These are phyloP conservation scores for Podargus strigoides DNA, from an alignment of 2,797 vertebrate genomes.

Conservation along the genomic window DNA sequence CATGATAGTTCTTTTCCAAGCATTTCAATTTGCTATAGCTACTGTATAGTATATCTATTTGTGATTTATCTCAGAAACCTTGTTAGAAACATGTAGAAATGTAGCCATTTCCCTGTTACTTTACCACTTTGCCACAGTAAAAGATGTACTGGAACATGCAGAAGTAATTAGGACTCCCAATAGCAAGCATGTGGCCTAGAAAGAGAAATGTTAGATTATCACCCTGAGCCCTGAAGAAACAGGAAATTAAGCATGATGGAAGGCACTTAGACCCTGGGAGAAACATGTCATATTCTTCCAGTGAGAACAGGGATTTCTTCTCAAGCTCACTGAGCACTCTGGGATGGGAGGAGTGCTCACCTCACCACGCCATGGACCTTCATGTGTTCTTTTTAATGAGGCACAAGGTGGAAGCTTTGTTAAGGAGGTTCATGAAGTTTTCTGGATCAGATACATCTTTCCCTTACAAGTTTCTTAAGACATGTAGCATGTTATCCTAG, in stretches of 20 bases:
- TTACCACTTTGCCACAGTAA: neutral
- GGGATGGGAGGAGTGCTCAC: neutral
- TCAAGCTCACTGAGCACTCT: neutral
- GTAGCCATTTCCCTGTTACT: neutral
- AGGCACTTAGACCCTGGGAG: neutral
- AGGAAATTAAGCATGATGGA: rapidly evolving
- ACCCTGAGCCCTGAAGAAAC: neutral
- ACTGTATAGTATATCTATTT: neutral
- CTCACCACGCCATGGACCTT: rapidly evolving
- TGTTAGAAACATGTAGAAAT: neutral
- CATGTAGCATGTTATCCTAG: neutral
- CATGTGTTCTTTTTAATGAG: neutral
- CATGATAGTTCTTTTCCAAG: neutral
- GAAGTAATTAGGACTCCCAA: neutral
- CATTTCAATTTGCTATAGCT: neutral
- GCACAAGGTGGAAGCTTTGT: neutral
- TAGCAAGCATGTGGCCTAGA: neutral
- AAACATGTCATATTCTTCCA: neutral
- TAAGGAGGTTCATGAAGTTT: neutral
- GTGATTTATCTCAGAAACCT: neutral
- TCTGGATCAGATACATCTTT: neutral
- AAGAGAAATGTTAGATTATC: neutral
- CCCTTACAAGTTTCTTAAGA: neutral
- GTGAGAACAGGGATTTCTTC: neutral
- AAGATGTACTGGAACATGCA: neutral